Evolutionary conservation across 2,113 vertebrate genomes (phyloP).

Genomic region (Amazona vittata): DNA sequence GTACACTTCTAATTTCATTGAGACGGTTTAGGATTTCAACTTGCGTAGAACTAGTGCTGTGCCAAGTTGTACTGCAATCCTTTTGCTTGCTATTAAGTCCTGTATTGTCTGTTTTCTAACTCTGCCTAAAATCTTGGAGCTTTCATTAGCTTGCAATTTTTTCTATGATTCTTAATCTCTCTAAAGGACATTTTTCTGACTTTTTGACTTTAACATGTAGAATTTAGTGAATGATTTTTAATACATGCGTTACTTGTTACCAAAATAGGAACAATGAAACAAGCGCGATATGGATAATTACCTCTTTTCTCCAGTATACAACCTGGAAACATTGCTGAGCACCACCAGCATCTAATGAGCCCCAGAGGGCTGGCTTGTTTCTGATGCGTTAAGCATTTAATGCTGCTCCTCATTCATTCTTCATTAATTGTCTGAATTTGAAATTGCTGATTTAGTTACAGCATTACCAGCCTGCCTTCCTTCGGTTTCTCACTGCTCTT

Average conservation of each 20-base stretch:
- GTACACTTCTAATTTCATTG: neutral
- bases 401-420: constrained; percentile 20
- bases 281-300: neutral
- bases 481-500: neutral
- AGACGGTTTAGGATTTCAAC: neutral
- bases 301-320: neutral
- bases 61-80: neutral
- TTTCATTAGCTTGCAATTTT: neutral
- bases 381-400: neutral
- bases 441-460: constrained; percentile 26
- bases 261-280: neutral
- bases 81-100: neutral
- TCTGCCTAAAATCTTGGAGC: neutral
- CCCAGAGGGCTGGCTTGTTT: neutral
- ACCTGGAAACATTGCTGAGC: neutral
- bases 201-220: neutral
- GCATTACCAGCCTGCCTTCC: neutral
- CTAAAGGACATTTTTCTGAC: neutral
- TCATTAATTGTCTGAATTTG: constrained; percentile 49
- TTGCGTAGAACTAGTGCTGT: neutral
- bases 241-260: neutral
- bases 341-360: neutral
- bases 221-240: neutral
- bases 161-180: neutral
- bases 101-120: neutral